Conservation (phyloP, 1,140 invertebrate species). For the Conus betulinus region DNA sequence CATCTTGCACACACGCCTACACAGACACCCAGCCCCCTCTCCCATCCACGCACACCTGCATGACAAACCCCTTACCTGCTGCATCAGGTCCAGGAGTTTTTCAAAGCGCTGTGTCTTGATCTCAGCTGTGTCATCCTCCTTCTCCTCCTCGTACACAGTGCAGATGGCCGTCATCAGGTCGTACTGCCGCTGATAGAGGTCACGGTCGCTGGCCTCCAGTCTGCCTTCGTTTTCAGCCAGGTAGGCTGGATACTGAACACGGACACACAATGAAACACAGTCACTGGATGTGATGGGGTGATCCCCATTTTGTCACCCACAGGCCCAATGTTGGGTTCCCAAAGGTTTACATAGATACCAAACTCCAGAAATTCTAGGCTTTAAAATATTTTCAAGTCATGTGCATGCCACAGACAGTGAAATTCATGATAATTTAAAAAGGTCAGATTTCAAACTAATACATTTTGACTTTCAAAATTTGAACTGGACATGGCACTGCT, state of each 20-base stretch:
- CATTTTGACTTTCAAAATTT: no score
- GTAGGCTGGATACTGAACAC: conserved; percentile 86
- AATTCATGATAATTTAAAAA: no score
- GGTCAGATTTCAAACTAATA: no score
- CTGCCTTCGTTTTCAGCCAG: conserved; percentile 85
- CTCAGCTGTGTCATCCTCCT: conserved; percentile 82
- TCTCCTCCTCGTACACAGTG: conserved; percentile 85
- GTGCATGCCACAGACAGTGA: no score
- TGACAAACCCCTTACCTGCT: conserved; percentile 79
- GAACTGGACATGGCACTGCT: no score
- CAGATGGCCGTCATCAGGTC: conserved; percentile 86
- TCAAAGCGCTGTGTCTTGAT: conserved; percentile 87
- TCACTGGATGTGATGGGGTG: background rate
- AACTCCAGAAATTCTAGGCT: no score
- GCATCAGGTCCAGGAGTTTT: conserved; percentile 86
- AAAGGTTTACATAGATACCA: no score
- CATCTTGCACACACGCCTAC: no score
- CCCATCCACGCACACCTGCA: background rate
- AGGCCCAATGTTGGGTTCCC: no score
- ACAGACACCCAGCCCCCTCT: no score
- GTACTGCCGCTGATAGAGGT: conserved; percentile 86
- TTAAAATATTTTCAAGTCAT: no score
- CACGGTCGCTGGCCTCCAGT: conserved; percentile 80
- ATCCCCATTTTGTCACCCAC: no score
- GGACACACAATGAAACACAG: background rate